Conservation (phyloP, 2,888 invertebrate genomes). For the Lucinisca nassula region DNA sequence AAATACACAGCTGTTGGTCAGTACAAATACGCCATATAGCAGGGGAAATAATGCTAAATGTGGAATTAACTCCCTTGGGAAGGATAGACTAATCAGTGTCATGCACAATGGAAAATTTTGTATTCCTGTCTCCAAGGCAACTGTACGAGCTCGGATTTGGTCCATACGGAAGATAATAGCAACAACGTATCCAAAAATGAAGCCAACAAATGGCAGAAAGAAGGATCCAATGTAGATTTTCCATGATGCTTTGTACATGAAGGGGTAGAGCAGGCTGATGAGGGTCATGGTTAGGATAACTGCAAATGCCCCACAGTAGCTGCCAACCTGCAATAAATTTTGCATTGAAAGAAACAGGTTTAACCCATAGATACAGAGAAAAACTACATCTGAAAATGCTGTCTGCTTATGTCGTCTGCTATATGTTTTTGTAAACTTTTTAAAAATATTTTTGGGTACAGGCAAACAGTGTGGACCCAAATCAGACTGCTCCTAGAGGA, state of each 20-base stretch:
- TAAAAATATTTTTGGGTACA: too few relatives aligned
- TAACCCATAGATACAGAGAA: too few relatives aligned
- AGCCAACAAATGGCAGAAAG: conserved; percentile 78
- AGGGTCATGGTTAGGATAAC: conserved; percentile 80
- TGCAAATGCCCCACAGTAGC: conserved; percentile 78
- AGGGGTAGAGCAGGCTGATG: conserved; percentile 81
- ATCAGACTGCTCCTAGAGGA: too few relatives aligned
- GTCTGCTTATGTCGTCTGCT: too few relatives aligned
- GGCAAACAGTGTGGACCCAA: too few relatives aligned
- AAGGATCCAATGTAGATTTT: conserved; percentile 79
- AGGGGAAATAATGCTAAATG: conserved; percentile 69
- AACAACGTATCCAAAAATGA: conserved; percentile 78
- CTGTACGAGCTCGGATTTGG: conserved; percentile 74
- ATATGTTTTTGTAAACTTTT: too few relatives aligned
- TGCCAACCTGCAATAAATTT: conserved; percentile 79
- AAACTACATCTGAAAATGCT: too few relatives aligned
- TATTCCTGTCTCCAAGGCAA: conserved; percentile 84
- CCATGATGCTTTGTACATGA: conserved; percentile 81
- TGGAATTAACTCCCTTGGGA: conserved; percentile 68
- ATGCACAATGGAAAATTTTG: conserved; percentile 85
- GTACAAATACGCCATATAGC: conserved; percentile 69
- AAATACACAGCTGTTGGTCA: conserved; percentile 66
- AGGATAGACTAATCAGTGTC: conserved; percentile 81
- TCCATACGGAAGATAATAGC: conserved; percentile 74
- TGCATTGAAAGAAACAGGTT: too few relatives aligned